Percentiles rank a stretch among this genome's conserved stretches.
phyloP scores from a whole-genome alignment of 2,113 vertebrate genomes.

The Dipodomys spectabilis region DNA sequence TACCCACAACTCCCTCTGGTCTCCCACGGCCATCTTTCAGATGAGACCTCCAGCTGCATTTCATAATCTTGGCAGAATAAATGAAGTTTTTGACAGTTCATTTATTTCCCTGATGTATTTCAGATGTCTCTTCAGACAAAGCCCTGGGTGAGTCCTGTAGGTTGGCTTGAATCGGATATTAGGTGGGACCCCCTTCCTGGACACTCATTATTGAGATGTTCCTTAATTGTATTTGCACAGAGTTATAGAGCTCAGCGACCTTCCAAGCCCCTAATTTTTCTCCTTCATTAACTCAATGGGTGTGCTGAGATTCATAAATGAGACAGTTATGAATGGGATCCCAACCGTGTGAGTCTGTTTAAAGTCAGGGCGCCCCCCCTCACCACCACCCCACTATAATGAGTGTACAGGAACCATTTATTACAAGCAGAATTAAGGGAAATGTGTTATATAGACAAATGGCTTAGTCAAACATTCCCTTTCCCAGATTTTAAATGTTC shows the following conservation, averaged over 20 bases:
- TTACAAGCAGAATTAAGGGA: constrained; percentile 44
- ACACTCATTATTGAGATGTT: constrained; percentile 62
- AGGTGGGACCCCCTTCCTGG: constrained; percentile 61
- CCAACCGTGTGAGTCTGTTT: background rate
- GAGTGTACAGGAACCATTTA: constrained; percentile 9
- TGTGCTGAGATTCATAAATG: constrained; percentile 58
- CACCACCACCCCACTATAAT: background rate
- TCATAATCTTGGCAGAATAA: constrained; percentile 69
- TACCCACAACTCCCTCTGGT: background rate
- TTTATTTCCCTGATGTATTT: constrained; percentile 80
- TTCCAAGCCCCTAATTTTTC: constrained; percentile 55
- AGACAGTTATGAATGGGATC: constrained; percentile 72
- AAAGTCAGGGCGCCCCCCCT: background rate
- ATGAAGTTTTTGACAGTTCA: constrained; percentile 79
- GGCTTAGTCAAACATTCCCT: constrained; percentile 33
- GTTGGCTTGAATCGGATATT: constrained; percentile 78
- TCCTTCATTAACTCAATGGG: constrained; percentile 69
- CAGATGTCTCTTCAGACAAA: constrained; percentile 74
- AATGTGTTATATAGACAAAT: constrained; percentile 54
- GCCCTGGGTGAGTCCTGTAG: constrained; percentile 35
- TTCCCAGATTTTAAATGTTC: constrained; percentile 44
- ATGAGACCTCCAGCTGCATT: constrained; percentile 45
- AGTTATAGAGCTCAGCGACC: background rate
- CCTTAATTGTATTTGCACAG: constrained; percentile 75
- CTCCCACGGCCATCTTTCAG: constrained; percentile 15